A percentile compares a stretch with the other conserved stretches of the same genome.
phyloP scores from a whole-genome alignment of 2,888 invertebrate species.

The Apoda limacodes region DNA sequence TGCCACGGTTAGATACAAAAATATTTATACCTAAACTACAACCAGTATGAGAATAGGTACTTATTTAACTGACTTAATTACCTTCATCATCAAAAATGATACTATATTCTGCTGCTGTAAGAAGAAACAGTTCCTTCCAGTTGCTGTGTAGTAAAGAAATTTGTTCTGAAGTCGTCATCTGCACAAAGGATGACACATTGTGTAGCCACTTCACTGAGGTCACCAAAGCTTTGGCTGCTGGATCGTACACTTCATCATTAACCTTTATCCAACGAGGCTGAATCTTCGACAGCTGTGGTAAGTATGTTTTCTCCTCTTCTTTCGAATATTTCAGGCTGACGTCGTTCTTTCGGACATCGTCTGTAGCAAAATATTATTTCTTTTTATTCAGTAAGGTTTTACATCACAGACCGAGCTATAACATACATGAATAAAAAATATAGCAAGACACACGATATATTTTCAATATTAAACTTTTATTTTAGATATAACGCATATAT shows the following conservation, averaged over 20 bases:
- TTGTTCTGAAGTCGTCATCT: conserved; percentile 75
- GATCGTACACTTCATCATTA: conserved; percentile 69
- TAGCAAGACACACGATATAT: too few species aligned
- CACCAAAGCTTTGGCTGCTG: conserved; percentile 81
- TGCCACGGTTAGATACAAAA: not conserved
- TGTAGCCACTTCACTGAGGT: conserved; percentile 85
- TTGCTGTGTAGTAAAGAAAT: conserved; percentile 79
- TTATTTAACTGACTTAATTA: not conserved
- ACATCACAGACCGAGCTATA: too few species aligned
- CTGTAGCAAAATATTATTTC: too few species aligned
- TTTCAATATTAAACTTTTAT: too few species aligned
- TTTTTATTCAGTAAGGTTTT: too few species aligned
- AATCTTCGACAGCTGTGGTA: too few species aligned
- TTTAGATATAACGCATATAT: too few species aligned
- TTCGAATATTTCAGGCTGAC: too few species aligned
- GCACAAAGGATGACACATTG: conserved; percentile 80
- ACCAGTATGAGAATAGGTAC: not conserved
- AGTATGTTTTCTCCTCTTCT: too few species aligned
- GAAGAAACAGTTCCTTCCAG: conserved; percentile 86
- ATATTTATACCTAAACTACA: not conserved
- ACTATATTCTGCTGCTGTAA: conserved; percentile 86
- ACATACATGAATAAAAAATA: too few species aligned
- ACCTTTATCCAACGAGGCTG: conserved; percentile 45
- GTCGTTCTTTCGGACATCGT: too few species aligned
- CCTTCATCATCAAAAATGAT: conserved; percentile 78